These are phyloP conservation scores for Heliconius ismenius DNA, from an alignment of 2,888 invertebrate species.

Conservation along the genomic window DNA sequence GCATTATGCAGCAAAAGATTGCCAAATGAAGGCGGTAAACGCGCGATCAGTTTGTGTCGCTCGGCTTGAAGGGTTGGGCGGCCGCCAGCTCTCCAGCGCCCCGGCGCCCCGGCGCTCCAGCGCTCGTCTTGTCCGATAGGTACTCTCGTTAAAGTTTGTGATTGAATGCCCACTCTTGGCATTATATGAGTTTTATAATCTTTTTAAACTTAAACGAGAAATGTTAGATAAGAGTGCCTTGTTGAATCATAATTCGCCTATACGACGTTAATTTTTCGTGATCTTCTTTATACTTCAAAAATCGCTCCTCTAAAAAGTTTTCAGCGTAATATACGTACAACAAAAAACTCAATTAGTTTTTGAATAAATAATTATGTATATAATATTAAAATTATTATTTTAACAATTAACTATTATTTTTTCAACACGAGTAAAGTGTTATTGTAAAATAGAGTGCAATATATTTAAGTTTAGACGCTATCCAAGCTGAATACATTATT, in stretches of 20 bases:
- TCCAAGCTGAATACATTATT: conserved; percentile 32
- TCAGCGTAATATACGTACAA: not conserved
- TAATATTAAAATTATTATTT: not conserved
- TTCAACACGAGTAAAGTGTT: not conserved
- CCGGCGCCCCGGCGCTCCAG: too few relatives aligned
- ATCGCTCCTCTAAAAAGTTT: not conserved
- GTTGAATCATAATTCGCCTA: not conserved
- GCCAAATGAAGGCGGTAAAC: conserved; percentile 69
- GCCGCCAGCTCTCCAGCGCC: conserved; percentile 52
- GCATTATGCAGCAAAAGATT: conserved; percentile 68
- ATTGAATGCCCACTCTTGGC: conserved; percentile 17
- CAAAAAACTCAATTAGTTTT: not conserved
- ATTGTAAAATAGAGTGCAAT: not conserved
- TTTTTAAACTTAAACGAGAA: conserved; percentile 12
- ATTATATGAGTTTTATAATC: conserved; percentile 20
- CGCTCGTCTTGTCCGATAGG: conserved; percentile 28
- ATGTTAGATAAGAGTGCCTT: conserved; percentile 2
- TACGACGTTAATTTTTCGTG: not conserved
- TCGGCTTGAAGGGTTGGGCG: conserved; percentile 58
- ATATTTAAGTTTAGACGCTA: not conserved
- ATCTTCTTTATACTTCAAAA: not conserved
- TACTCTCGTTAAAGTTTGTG: conserved; percentile 39
- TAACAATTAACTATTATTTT: not conserved
- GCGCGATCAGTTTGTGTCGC: conserved; percentile 61
- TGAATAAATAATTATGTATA: not conserved